Base-by-base conservation (phyloP, 2,797 vertebrate genomes). In the Anguilla marmorata region DNA sequence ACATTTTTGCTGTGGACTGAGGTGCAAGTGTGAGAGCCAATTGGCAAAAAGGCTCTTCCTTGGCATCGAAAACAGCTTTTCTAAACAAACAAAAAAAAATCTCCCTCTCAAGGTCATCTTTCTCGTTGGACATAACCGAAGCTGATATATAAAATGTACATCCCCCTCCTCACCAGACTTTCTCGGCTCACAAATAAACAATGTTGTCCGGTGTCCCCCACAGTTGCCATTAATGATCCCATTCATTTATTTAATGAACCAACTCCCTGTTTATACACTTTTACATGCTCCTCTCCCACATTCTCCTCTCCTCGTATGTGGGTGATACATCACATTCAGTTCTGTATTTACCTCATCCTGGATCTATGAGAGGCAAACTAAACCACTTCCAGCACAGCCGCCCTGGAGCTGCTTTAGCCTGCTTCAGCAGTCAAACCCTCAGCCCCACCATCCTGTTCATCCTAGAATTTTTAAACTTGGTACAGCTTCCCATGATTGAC, bases 141-240 rank as follows among this genome's bases (percentile, higher is more conserved):
- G 69, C 69, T 74, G 27, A 74, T 74, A 74, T 33, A 27, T n/a
- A 27, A 33, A 33, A 12, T 74, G 30, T 30, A 12, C 27, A 11
- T 30, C n/a, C 37, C 24, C 66, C 30, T 74, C 27, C 30, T 74
- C 14, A 33, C 27, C 11, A 0, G 27, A 33, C 30, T 33, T 74
- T 19, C 69, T 74, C 12, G 27, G n/a, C 69, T 74, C 69, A 74
- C 69, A 74, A 74, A 74, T 74, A 74, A 74, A 33, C 69, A 30
- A 74, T 74, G 27, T 30, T 30, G 27, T 33, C 69, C 27, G 14
- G 16, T 16, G 30, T 74, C 30, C 27, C 69, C 30, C 69, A 33
- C 30, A 74, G 69, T 74, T 11, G 12, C 69, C 33, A 74, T 74
- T 74, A 74, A 74, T 74, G 69, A 74, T 74, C 69, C 69, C 33